Evolutionary conservation across 2,888 invertebrate genomes (phyloP).

Genomic region (Buathra laborator): DNA sequence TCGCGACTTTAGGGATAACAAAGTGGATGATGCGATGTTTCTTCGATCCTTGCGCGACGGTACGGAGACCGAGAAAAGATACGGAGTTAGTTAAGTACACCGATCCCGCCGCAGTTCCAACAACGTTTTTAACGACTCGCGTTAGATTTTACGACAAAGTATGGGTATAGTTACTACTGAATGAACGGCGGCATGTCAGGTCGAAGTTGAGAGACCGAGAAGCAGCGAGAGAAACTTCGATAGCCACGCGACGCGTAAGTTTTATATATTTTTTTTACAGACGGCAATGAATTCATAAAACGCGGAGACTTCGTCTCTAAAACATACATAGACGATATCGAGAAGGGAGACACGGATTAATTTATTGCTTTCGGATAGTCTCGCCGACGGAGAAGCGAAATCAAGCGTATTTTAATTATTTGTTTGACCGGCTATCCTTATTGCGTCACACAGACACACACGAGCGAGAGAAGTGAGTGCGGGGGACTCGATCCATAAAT

Average conservation of each 20-base stretch:
- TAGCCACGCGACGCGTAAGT: constrained; percentile 56
- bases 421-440: constrained; percentile 67
- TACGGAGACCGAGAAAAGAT: constrained; percentile 44
- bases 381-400: constrained; percentile 58
- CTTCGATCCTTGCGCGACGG: constrained; percentile 31
- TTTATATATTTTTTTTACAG: constrained; percentile 38
- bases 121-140: constrained; percentile 60
- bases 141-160: constrained; percentile 68
- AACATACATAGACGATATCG: constrained; percentile 21
- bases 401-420: constrained; percentile 71
- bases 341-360: constrained; percentile 51
- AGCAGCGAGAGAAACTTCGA: constrained; percentile 12
- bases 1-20: constrained; percentile 28
- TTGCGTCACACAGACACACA: constrained; percentile 29
- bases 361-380: constrained; percentile 63
- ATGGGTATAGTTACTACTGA: constrained; percentile 13
- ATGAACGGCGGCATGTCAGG: constrained; percentile 19
- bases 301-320: constrained; percentile 14
- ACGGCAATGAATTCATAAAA: constrained; percentile 51
- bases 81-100: constrained; percentile 45
- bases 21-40: constrained; percentile 33
- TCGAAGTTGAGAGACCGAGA: constrained; percentile 47
- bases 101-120: constrained; percentile 27
- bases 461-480: constrained; percentile 17
- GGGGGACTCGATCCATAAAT: constrained; percentile 71